These are phyloP conservation scores for Branchellion lobata DNA, from an alignment of 2,888 invertebrate species.

Conservation along the genomic window DNA sequence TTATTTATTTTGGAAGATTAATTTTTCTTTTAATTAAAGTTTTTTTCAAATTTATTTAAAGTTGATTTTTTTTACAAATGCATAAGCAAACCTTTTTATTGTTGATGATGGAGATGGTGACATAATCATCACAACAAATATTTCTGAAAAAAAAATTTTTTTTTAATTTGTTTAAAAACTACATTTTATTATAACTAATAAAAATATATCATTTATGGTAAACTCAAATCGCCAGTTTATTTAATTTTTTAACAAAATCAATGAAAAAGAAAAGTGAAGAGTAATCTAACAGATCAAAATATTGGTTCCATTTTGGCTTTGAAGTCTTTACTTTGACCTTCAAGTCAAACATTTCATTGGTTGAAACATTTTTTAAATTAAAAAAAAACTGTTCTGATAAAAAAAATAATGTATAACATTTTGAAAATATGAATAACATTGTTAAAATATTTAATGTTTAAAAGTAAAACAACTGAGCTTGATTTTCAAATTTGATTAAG, in stretches of 20 bases:
- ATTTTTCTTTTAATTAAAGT: too few species aligned
- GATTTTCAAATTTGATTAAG: too few species aligned
- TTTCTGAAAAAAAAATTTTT: background rate
- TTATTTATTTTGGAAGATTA: too few species aligned
- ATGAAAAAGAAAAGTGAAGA: background rate
- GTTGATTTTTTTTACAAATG: too few species aligned
- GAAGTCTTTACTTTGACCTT: constrained; percentile 10
- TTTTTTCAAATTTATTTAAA: background rate
- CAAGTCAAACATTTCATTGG: too few species aligned
- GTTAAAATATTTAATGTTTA: background rate
- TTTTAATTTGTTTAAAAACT: background rate
- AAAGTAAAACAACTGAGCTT: too few species aligned
- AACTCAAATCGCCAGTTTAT: too few species aligned
- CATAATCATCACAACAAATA: background rate
- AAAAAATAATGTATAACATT: too few species aligned
- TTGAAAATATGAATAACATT: background rate
- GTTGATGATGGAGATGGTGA: background rate
- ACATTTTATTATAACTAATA: too few species aligned
- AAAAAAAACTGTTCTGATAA: too few species aligned
- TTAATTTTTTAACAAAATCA: background rate
- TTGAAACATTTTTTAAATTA: too few species aligned
- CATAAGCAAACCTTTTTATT: background rate
- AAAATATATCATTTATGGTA: too few species aligned
- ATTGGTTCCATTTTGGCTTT: constrained; percentile 42
- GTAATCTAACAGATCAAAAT: constrained; percentile 33